A percentile compares a stretch with the other conserved stretches of the same genome.
phyloP scores from a whole-genome alignment of 2,888 invertebrate species.

The Rhagium mordax region DNA sequence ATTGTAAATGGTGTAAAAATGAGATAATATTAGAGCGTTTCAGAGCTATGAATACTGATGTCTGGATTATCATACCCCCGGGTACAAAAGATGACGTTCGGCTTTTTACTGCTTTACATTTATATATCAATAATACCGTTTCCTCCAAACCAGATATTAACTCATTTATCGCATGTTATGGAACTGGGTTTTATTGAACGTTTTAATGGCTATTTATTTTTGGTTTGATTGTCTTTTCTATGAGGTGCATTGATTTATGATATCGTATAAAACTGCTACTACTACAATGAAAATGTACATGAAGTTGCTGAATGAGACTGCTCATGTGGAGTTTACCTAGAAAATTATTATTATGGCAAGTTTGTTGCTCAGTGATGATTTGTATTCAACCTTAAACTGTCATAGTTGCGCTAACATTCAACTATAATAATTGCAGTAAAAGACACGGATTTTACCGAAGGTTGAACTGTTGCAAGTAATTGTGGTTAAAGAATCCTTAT shows the following conservation, averaged over 20 bases:
- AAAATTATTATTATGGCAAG: too few relatives aligned
- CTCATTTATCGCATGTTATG: conserved; percentile 12
- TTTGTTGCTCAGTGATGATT: too few relatives aligned
- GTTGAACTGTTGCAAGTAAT: too few relatives aligned
- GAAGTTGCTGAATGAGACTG: too few relatives aligned
- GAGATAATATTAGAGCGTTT: conserved; percentile 51
- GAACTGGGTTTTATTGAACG: not conserved
- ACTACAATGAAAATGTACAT: too few relatives aligned
- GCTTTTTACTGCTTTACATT: conserved; percentile 31
- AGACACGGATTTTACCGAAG: too few relatives aligned
- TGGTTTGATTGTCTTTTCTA: not conserved
- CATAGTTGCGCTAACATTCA: too few relatives aligned
- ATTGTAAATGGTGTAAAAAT: conserved; percentile 45
- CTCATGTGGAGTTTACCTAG: too few relatives aligned
- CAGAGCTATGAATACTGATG: conserved; percentile 58
- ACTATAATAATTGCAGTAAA: too few relatives aligned
- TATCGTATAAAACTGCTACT: not conserved
- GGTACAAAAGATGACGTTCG: conserved; percentile 45
- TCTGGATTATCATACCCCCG: conserved; percentile 53
- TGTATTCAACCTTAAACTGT: too few relatives aligned
- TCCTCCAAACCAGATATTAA: conserved; percentile 11
- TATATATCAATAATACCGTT: conserved; percentile 19
- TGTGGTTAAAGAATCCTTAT: too few relatives aligned
- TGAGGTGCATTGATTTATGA: not conserved
- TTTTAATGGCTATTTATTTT: not conserved